Base-by-base conservation (phyloP, 2,888 invertebrate genomes). In the Platynereis dumerilii region DNA sequence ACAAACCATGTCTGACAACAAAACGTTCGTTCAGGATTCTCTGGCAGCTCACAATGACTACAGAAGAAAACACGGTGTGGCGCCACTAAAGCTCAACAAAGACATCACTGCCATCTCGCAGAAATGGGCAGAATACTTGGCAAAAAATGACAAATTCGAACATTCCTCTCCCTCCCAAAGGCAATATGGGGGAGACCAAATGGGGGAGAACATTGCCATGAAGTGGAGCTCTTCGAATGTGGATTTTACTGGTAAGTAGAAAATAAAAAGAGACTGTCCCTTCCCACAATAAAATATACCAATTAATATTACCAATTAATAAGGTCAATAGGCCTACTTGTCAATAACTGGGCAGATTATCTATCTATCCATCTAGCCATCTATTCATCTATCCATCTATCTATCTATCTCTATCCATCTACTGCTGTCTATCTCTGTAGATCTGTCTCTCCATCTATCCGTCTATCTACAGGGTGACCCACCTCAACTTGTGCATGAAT, bases 101-200 rank as follows among this genome's bases (percentile, higher is more conserved):
- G 79, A 82, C 45, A 69, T 83, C n/a, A 72, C 73, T 22, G 69
- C 72, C 24, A 67, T 74, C 58, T 81, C 84, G 15, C 92, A 93
- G 84, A 90, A 91, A 29, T 92, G 92, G 92, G 92, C 92, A 10
- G 92, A 92, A 82, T 90, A 92, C 78, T 84, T 93, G 75, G 92
- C 92, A n/a, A 91, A 91, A 83, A 91, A 90, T 5, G 91, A 92
- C 80, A 89, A 89, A 76, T 91, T 92, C 85, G 91, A 91, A 83
- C 78, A 83, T 67, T 86, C 91, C 71, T 48, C 63, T n/a, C 55
- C 26, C 10, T 10, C 20, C 1, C 90, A 90, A 82, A 90, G 91
- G 80, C 87, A 89, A 58, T 90, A 90, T 76, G 89, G 92, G 42
- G 92, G 92, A 0, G 91, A 92, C 84, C 63, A 60, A 1, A 64